These are phyloP conservation scores for Hippolais icterina DNA, from an alignment of 2,113 vertebrate genomes.

Conservation along the genomic window DNA sequence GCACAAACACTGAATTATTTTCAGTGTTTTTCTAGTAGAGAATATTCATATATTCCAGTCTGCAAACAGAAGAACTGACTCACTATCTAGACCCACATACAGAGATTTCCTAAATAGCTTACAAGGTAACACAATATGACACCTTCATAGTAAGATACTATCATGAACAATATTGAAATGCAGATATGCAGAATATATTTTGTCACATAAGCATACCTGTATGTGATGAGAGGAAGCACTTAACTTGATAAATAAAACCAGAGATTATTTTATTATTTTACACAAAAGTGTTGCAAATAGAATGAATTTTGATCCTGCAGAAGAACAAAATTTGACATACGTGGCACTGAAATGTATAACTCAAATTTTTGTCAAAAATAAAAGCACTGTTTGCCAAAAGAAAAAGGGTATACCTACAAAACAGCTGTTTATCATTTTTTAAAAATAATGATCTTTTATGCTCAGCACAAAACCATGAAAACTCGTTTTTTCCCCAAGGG, in stretches of 20 bases:
- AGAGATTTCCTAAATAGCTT: background rate
- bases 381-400: background rate
- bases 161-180: background rate
- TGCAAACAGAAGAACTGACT: background rate
- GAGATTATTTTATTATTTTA: background rate
- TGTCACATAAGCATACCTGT: background rate
- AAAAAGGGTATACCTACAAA: background rate
- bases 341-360: background rate
- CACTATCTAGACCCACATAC: background rate
- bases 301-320: background rate
- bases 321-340: background rate
- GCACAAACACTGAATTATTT: background rate
- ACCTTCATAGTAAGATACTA: background rate
- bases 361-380: background rate
- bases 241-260: background rate
- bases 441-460: background rate
- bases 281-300: background rate
- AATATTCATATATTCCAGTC: background rate
- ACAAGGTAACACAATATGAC: background rate
- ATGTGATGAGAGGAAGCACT: background rate
- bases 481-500: accelerated
- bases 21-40: background rate
- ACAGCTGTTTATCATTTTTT: background rate
- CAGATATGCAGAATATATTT: background rate
- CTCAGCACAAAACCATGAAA: background rate